Conservation (phyloP, 1,140 invertebrate genomes). For the Panagrolaimus sp. region DNA sequence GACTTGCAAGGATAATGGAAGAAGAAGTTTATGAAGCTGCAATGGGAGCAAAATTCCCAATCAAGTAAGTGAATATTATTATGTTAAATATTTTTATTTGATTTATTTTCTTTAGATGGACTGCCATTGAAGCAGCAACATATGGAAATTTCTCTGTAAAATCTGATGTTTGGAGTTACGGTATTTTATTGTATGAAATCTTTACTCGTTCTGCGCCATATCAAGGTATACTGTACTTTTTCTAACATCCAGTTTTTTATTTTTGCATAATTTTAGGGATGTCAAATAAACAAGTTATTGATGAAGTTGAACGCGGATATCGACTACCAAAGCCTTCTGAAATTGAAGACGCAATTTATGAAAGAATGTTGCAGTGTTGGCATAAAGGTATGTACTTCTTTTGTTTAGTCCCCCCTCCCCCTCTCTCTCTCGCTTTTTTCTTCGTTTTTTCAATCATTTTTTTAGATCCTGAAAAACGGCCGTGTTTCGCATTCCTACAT, state of each 20-base stretch:
- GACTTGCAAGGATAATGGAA: slow-evolving; percentile 86
- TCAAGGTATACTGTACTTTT: slow-evolving; percentile 68
- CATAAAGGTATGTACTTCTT: too few species aligned
- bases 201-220: slow-evolving; percentile 88
- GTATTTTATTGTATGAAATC: slow-evolving; percentile 88
- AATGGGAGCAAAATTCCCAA: slow-evolving; percentile 64
- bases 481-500: slow-evolving; percentile 94
- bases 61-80: too few species aligned
- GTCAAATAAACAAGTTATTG: slow-evolving; percentile 89
- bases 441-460: too few species aligned
- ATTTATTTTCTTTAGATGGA: too few species aligned
- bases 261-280: slow-evolving; percentile 70
- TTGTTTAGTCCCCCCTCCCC: too few species aligned
- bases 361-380: slow-evolving; percentile 84
- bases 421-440: too few species aligned
- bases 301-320: slow-evolving; percentile 88
- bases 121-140: slow-evolving; percentile 88
- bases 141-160: slow-evolving; percentile 93
- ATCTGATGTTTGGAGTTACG: slow-evolving; percentile 97
- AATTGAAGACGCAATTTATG: slow-evolving; percentile 79
- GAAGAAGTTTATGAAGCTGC: slow-evolving; percentile 95
- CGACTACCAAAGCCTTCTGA: slow-evolving; percentile 76
- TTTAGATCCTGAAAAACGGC: slow-evolving; percentile 79
- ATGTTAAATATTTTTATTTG: too few species aligned
- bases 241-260: too few species aligned